Evolutionary conservation across 1,140 invertebrate genomes (phyloP).

Genomic region (Eriosoma lanigerum): DNA sequence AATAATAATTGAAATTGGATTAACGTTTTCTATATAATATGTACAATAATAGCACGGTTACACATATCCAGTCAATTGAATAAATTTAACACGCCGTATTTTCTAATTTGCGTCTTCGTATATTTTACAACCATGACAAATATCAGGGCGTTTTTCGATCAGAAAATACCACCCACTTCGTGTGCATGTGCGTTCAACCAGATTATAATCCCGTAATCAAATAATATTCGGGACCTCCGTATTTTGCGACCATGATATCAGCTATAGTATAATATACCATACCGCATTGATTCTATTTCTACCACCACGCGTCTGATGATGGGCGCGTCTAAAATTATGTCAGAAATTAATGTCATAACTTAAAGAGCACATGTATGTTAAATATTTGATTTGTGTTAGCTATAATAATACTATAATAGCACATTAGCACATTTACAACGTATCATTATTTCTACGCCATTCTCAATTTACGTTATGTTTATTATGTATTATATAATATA

Average conservation of each 20-base stretch:
- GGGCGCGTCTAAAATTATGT: conserved; percentile 23
- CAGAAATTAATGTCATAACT: conserved; percentile 30
- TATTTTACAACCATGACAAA: conserved; percentile 45
- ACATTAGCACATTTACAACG: background rate
- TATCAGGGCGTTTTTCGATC: conserved; percentile 45
- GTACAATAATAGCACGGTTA: background rate
- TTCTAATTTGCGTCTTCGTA: conserved; percentile 44
- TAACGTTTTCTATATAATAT: background rate
- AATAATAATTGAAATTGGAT: conserved; percentile 33
- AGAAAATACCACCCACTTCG: conserved; percentile 51
- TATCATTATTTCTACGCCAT: background rate
- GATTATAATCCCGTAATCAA: conserved; percentile 36
- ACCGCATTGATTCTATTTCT: background rate
- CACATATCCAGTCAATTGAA: conserved; percentile 28
- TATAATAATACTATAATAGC: background rate
- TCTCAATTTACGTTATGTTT: background rate
- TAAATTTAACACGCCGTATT: conserved; percentile 6
- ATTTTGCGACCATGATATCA: background rate
- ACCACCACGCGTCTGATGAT: background rate
- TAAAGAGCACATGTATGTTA: background rate
- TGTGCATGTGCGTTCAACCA: conserved; percentile 16
- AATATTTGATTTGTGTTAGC: background rate
- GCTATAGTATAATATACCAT: background rate
- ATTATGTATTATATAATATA: background rate
- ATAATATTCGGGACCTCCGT: conserved; percentile 27